phyloP scores from a whole-genome alignment of 2,113 vertebrate genomes.

The Craseonycteris thonglongyai region DNA sequence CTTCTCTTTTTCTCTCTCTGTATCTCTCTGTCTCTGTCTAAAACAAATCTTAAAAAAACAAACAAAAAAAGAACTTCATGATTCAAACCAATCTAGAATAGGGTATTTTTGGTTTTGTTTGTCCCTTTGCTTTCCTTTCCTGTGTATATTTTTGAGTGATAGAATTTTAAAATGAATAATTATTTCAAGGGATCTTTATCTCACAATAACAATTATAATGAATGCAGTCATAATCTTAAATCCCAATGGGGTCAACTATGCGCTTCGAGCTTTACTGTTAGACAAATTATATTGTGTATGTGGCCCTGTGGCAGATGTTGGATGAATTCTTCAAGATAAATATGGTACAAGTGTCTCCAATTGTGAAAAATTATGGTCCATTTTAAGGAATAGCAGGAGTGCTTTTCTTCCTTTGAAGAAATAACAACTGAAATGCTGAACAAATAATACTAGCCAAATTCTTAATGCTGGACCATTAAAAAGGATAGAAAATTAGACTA shows the following conservation, averaged over 20 bases:
- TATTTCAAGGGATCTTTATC: not conserved
- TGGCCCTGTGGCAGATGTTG: not conserved
- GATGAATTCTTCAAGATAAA: not conserved
- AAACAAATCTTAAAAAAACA: too few species aligned
- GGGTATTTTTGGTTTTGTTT: not conserved
- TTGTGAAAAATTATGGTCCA: not conserved
- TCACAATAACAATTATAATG: not conserved
- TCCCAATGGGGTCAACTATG: not conserved
- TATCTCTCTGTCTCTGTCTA: too few species aligned
- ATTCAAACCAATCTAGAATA: not conserved
- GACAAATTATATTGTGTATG: not conserved
- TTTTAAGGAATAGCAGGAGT: not conserved
- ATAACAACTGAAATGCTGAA: not conserved
- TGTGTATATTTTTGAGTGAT: not conserved
- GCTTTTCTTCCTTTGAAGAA: not conserved
- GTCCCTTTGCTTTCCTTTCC: not conserved
- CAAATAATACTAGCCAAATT: not conserved
- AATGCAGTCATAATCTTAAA: not conserved
- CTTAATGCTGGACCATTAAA: not conserved
- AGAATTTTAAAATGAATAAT: not conserved
- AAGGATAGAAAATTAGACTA: not conserved
- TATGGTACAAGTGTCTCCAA: not conserved
- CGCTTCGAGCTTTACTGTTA: not conserved
- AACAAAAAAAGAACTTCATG: not conserved
- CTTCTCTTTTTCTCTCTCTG: too few species aligned